A percentile compares a stretch with the other conserved stretches of the same genome.
phyloP scores from a whole-genome alignment of 1,140 invertebrate genomes.

The Acyrthosiphon pisum region DNA sequence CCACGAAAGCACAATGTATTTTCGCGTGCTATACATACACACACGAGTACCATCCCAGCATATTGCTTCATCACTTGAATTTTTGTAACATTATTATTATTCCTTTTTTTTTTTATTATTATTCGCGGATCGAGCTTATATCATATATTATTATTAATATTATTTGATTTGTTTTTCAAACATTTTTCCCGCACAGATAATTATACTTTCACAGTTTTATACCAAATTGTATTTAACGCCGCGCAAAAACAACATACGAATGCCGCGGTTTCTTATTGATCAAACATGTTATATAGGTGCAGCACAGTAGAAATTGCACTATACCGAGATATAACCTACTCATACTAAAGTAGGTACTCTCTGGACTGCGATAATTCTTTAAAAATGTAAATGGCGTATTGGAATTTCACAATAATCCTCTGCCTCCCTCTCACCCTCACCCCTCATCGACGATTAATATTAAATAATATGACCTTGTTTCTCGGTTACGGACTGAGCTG shows the following conservation, averaged over 20 bases:
- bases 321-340: neutral
- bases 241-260: neutral
- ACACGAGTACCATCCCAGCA: neutral
- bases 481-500: neutral
- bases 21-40: neutral
- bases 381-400: neutral
- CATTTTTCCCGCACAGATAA: neutral
- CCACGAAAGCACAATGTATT: slow-evolving; percentile 12
- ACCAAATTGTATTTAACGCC: neutral
- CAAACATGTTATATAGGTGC: neutral
- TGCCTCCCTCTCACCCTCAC: neutral
- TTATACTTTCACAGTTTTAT: neutral
- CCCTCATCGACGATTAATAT: neutral
- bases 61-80: neutral
- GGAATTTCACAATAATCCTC: neutral
- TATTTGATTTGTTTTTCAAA: neutral
- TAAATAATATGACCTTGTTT: neutral
- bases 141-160: neutral
- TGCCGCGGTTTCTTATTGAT: neutral
- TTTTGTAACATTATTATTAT: too few relatives aligned
- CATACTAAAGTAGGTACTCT: neutral
- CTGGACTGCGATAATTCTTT: neutral
- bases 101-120: neutral
- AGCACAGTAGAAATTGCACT: neutral
- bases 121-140: neutral